Percentiles rank a stretch among this genome's conserved stretches.
Conservation (phyloP, 1,140 invertebrate genomes). For the Drosophila tsacasi region DNA sequence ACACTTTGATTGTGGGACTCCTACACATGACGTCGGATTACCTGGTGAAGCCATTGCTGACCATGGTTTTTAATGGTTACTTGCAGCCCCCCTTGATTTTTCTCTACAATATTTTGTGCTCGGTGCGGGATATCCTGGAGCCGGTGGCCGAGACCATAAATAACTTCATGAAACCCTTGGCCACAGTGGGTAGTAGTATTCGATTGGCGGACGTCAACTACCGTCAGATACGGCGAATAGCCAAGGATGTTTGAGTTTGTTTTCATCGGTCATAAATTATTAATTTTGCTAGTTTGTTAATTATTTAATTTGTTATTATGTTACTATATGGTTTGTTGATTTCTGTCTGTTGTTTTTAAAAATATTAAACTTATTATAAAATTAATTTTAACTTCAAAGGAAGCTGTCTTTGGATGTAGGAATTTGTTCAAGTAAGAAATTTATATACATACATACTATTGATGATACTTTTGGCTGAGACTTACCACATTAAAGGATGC, state of each 20-base stretch:
- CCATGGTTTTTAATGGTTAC: slow-evolving; percentile 88
- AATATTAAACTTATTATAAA: background rate
- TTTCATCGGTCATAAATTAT: slow-evolving; percentile 9
- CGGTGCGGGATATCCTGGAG: slow-evolving; percentile 87
- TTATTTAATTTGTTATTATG: slow-evolving; percentile 4
- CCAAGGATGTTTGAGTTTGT: slow-evolving; percentile 57
- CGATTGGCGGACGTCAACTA: slow-evolving; percentile 70
- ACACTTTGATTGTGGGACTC: slow-evolving; percentile 87
- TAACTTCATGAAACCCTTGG: slow-evolving; percentile 72
- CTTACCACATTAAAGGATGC: background rate
- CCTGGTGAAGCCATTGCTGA: slow-evolving; percentile 88
- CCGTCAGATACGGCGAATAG: slow-evolving; percentile 34
- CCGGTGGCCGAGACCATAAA: slow-evolving; percentile 86
- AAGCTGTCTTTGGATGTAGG: background rate
- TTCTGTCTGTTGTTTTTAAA: slow-evolving; percentile 5
- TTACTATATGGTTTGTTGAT: slow-evolving; percentile 16
- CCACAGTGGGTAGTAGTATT: slow-evolving; percentile 58
- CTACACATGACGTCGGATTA: slow-evolving; percentile 89
- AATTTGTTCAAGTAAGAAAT: background rate
- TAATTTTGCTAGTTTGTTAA: background rate
- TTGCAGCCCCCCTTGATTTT: slow-evolving; percentile 88
- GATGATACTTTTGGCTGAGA: background rate
- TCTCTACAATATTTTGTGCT: slow-evolving; percentile 87
- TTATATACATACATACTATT: background rate
- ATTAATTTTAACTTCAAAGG: background rate